Evolutionary conservation across 2,797 vertebrate genomes (phyloP).

Genomic region (Phrynocephalus forsythii): DNA sequence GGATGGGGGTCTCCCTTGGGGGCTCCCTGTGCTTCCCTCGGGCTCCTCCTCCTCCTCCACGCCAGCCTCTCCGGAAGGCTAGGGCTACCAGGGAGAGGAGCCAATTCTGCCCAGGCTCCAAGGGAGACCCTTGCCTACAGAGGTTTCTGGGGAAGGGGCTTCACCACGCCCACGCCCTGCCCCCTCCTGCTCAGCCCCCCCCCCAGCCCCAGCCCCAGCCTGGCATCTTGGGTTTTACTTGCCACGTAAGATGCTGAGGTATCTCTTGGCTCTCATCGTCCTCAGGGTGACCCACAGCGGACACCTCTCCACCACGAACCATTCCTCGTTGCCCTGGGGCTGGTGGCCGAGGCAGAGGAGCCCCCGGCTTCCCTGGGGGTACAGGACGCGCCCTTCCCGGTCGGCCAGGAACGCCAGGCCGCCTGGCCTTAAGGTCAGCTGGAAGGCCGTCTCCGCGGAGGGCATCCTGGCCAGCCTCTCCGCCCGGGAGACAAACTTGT

Average conservation of each 20-base stretch:
- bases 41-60: no score
- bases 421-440: slow-evolving; percentile 65
- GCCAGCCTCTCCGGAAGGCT: no score
- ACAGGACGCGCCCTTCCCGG: slow-evolving; percentile 62
- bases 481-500: slow-evolving; percentile 61
- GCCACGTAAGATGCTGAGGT: slow-evolving; percentile 61
- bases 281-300: slow-evolving; percentile 67
- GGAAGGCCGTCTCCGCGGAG: slow-evolving; percentile 65
- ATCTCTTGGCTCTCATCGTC: slow-evolving; percentile 50
- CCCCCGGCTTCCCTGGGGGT: slow-evolving; percentile 61
- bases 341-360: slow-evolving; percentile 62
- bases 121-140: neutral
- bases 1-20: no score
- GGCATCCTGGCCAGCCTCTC: slow-evolving; percentile 57
- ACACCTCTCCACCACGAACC: slow-evolving; percentile 67
- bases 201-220: neutral
- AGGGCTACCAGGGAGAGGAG: neutral
- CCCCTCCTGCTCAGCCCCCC: neutral
- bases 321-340: slow-evolving; percentile 55
- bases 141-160: neutral
- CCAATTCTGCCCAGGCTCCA: no score
- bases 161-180: no score
- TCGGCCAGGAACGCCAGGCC: slow-evolving; percentile 54
- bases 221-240: slow-evolving; percentile 46
- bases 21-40: no score